Evolutionary conservation across 2,888 invertebrate genomes (phyloP).

Genomic region (Limnephilus marmoratus): DNA sequence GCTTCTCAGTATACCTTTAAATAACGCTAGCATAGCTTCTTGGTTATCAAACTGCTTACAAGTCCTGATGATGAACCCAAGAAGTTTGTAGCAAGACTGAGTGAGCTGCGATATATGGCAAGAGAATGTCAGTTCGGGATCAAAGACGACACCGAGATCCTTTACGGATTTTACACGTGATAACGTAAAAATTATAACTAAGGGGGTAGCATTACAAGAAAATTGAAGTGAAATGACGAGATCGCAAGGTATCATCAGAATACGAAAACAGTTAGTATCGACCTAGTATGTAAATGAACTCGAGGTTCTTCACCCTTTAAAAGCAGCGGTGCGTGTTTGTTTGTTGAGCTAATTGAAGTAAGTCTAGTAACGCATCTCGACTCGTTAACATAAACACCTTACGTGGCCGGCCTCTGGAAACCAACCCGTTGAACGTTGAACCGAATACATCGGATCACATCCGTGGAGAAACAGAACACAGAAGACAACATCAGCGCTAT

Average conservation of each 20-base stretch:
- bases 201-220: too few species aligned
- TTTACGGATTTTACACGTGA: too few species aligned
- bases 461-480: not conserved
- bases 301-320: conserved; percentile 7
- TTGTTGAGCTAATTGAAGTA: conserved; percentile 1
- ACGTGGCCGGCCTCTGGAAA: not conserved
- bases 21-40: too few species aligned
- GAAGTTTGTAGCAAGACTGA: too few species aligned
- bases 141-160: too few species aligned
- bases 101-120: too few species aligned
- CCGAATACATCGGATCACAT: not conserved
- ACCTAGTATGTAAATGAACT: not conserved
- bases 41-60: too few species aligned
- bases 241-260: not conserved
- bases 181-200: too few species aligned
- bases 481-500: not conserved
- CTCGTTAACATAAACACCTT: not conserved
- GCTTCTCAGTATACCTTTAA: too few species aligned
- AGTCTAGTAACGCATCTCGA: conserved; percentile 8
- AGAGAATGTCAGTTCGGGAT: too few species aligned
- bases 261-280: not conserved
- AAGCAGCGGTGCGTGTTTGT: not conserved
- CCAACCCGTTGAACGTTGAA: not conserved
- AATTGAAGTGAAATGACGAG: not conserved
- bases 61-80: too few species aligned